Evolutionary conservation across 2,113 vertebrate genomes (phyloP).

Genomic region (Anarhynchus alexandrinus): DNA sequence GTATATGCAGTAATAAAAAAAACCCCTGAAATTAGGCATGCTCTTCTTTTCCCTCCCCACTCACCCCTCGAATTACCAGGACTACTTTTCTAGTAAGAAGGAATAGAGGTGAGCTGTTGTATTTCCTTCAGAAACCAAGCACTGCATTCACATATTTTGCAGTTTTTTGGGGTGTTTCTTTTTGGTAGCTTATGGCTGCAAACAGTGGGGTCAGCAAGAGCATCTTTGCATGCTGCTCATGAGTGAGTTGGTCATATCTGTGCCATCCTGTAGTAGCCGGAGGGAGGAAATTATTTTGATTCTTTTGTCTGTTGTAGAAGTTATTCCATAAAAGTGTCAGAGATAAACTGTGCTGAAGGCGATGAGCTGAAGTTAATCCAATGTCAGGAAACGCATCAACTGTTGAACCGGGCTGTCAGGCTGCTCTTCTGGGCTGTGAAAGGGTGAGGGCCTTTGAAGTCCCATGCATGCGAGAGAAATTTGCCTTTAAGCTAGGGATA

Average conservation of each 20-base stretch:
- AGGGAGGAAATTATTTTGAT: not conserved
- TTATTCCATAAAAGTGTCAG: not conserved
- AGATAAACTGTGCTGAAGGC: not conserved
- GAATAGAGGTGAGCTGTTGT: not conserved
- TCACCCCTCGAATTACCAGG: not conserved
- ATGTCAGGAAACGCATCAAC: not conserved
- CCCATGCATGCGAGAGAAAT: not conserved
- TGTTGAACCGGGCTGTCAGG: not conserved
- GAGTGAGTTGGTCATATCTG: not conserved
- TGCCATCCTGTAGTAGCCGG: not conserved
- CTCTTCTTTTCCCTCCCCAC: not conserved
- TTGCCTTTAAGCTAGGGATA: constrained; percentile 13
- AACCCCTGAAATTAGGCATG: not conserved
- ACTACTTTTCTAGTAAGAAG: not conserved
- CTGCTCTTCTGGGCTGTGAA: not conserved
- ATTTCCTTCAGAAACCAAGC: not conserved
- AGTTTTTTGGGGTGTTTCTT: not conserved
- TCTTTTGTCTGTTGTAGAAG: not conserved
- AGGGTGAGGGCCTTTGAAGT: not conserved
- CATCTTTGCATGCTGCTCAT: not conserved
- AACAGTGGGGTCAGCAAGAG: not conserved
- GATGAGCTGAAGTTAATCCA: not conserved
- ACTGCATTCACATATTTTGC: not conserved
- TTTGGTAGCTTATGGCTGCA: not conserved
- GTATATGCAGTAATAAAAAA: not conserved